Base-by-base conservation (phyloP, 2,888 invertebrate genomes). In the Apoda limacodes region DNA sequence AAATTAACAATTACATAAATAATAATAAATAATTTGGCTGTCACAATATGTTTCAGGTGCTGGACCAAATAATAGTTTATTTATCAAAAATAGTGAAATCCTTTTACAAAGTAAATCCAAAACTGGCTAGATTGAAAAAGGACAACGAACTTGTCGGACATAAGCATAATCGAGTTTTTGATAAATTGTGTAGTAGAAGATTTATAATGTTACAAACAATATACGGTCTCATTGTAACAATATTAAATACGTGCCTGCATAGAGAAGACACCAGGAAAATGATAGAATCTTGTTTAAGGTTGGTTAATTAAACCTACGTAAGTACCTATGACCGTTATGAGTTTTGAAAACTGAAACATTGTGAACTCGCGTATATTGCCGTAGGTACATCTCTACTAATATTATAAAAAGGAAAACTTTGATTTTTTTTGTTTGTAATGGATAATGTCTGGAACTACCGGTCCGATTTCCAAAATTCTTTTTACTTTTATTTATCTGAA, bases 261-360 rank as follows among this genome's bases (percentile, higher is more conserved):
- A 70, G 85, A 45, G 82, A 84, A 52, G 84, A 83, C 44, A 80
- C 83, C 1, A 82, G 85, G 46, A 80, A 80, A 50, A 66, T 85
- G 53, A 69, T 85, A 23, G 78, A 81, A 48, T 72, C 83, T 23
- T 82, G 81, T 44, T 68, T 86, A 42, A 82, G 78, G 85, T 85
- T 60, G 65, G 59, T 35, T 25, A 13, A 9, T 9, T 10, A 20
- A 13, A 19, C 6, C 5, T n/a, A 12, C 14, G 7, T 22, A 9
- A 13, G 11, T 19, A 21, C 1, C 11, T 5, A 5, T n/a, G n/a
- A n/a, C n/a, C n/a, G n/a, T n/a, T n/a, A n/a, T n/a, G n/a, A n/a
- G n/a, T n/a, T n/a, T n/a, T n/a, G n/a, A n/a, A n/a, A n/a, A n/a
- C n/a, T n/a, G n/a, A n/a, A n/a, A n/a, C n/a, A n/a, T n/a, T n/a